Base-by-base conservation (phyloP, 2,113 vertebrate species). In the Diadophis punctatus region DNA sequence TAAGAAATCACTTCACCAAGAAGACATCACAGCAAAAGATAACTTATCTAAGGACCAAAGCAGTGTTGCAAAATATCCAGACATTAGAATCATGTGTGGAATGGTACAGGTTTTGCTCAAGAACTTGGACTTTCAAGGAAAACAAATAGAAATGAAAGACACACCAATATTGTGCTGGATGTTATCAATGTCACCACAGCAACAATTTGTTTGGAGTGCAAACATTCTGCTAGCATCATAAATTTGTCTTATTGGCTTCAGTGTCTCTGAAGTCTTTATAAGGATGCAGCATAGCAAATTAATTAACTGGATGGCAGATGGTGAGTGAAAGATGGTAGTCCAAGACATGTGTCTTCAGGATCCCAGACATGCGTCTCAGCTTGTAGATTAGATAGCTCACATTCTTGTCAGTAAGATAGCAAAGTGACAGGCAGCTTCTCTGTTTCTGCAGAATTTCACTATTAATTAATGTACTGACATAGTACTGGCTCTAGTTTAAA, bases 401-500 rank as follows among this genome's bases (percentile, higher is more conserved):
- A 52, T 86, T 51, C 55, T 49, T 30, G 16, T 95, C 52, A 90
- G 23, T 90, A 94, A 60, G 87, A 74, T 88, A 95, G 91, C 86
- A 94, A 94, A 94, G 94, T 93, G 89, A 93, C 60, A 87, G 63
- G 92, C 55, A 92, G 74, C 58, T 5, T 86, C 25, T 51, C 27
- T 52, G 74, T 91, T 95, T 58, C 88, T 95, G 80, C n/a, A 93
- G 92, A 90, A 93, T 85, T 88, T 63, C 92, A 94, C 23, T 74
- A 90, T 34, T 58, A 10, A 0, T 93, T 94, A 94, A 18, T 90
- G 25, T 11, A 84, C 95, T 95, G 89, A 86, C 16, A 53, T 56
- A 53, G 23, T 92, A 91, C 27, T 68, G 93, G 56, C 43, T 95
- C 9, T 0, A 56, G 93, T 93, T 96, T 95, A 93, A 95, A 93